Percentiles rank a stretch among this genome's conserved stretches.
Evolutionary conservation across 1,140 invertebrate genomes (phyloP).

Genomic region (Mactra quadrangularis): DNA sequence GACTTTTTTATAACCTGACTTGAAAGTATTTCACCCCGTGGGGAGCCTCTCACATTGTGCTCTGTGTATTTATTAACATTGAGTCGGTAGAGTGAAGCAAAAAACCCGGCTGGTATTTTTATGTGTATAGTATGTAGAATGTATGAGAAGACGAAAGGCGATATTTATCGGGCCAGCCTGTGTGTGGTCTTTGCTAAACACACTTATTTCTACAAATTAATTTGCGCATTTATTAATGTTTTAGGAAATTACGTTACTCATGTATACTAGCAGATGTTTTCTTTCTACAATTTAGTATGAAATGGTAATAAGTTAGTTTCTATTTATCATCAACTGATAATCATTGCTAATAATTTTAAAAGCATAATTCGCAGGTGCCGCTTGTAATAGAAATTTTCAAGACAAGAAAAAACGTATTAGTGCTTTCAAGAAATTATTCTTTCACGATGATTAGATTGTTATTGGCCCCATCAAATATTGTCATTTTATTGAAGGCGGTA

Average conservation of each 20-base stretch:
- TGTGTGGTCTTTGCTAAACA: conserved; percentile 46
- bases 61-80: conserved; percentile 29
- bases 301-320: conserved; percentile 7
- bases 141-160: conserved; percentile 5
- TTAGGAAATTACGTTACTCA: conserved; percentile 32
- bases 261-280: conserved; percentile 23
- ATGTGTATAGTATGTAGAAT: conserved; percentile 55
- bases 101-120: conserved; percentile 58
- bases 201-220: conserved; percentile 57
- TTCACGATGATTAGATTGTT: no score
- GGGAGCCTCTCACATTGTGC: conserved; percentile 21
- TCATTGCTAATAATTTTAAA: conserved; percentile 1
- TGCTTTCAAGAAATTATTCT: no score
- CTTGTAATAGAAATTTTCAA: neutral
- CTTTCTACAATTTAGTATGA: conserved; percentile 37
- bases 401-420: no score
- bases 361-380: conserved; percentile 43
- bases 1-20: no score
- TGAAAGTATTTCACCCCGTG: neutral
- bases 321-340: no score
- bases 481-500: no score
- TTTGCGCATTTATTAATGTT: conserved; percentile 56
- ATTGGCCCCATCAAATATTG: no score
- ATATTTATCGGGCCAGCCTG: conserved; percentile 9
- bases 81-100: conserved; percentile 37